phyloP scores from a whole-genome alignment of 2,113 vertebrate genomes.

The Pachyramphus minor region DNA sequence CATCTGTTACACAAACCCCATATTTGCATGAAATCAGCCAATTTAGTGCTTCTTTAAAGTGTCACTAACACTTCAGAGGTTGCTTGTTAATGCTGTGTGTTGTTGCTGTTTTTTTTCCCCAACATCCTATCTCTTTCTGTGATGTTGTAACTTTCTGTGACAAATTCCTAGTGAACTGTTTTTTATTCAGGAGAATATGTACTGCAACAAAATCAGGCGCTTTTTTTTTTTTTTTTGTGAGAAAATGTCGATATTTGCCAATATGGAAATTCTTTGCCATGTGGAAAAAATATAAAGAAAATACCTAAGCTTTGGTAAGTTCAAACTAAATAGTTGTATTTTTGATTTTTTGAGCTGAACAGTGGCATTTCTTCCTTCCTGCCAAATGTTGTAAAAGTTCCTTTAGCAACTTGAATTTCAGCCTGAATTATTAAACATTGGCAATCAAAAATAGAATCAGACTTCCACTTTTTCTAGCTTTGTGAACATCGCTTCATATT shows the following conservation, averaged over 20 bases:
- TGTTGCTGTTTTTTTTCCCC: not conserved
- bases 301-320: not conserved
- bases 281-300: not conserved
- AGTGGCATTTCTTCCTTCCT: conserved; percentile 35
- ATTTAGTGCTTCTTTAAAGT: not conserved
- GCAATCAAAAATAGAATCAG: conserved; percentile 24
- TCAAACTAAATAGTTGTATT: not conserved
- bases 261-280: not conserved
- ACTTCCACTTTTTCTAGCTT: conserved; percentile 3
- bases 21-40: not conserved
- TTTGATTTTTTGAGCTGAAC: conserved; percentile 39
- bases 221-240: not conserved
- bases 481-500: not conserved
- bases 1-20: not conserved
- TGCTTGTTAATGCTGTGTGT: not conserved
- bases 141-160: not conserved
- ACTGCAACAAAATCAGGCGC: not conserved
- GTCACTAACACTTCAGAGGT: not conserved
- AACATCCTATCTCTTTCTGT: not conserved
- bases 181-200: not conserved
- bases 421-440: conserved; percentile 13
- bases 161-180: not conserved
- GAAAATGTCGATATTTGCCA: not conserved
- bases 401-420: conserved; percentile 38
- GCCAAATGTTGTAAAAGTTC: conserved; percentile 43